A percentile compares a stretch with the other conserved stretches of the same genome.
phyloP scores from a whole-genome alignment of 1,140 invertebrate genomes.

The Apis laboriosa region DNA sequence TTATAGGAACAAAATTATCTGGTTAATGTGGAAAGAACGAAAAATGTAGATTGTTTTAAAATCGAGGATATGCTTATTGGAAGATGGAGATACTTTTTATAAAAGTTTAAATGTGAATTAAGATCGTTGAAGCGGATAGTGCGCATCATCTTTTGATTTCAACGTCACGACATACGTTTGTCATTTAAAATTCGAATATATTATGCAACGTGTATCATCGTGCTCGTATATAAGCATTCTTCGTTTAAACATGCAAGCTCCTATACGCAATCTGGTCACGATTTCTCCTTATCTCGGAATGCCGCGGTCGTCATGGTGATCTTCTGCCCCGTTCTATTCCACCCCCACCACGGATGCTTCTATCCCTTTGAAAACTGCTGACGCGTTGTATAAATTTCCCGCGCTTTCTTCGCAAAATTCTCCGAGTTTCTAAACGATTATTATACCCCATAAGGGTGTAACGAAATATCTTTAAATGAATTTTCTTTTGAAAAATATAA shows the following conservation, averaged over 20 bases:
- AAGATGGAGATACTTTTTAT: not conserved
- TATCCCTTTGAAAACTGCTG: constrained; percentile 23
- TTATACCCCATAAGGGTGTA: not conserved
- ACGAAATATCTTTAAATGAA: not conserved
- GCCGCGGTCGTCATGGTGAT: constrained; percentile 39
- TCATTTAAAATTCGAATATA: constrained; percentile 8
- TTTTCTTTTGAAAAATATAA: not conserved
- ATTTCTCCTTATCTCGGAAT: constrained; percentile 49
- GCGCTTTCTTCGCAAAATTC: constrained; percentile 23
- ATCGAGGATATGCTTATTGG: not conserved
- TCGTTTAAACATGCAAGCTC: constrained; percentile 32
- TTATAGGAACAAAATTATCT: too few species aligned
- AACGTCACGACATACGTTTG: not conserved
- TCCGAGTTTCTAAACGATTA: not conserved
- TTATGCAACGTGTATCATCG: constrained; percentile 8
- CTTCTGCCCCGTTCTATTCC: not conserved
- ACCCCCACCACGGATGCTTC: too few species aligned
- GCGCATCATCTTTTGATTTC: not conserved
- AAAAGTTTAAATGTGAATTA: not conserved
- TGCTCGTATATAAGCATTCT: not conserved
- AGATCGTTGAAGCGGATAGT: not conserved
- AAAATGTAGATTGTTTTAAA: not conserved
- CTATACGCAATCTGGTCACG: constrained; percentile 47
- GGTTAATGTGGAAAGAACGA: not conserved
- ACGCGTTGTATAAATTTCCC: constrained; percentile 34